Evolutionary conservation across 2,113 vertebrate genomes (phyloP).

Genomic region (Genyomyrus donnyi): DNA sequence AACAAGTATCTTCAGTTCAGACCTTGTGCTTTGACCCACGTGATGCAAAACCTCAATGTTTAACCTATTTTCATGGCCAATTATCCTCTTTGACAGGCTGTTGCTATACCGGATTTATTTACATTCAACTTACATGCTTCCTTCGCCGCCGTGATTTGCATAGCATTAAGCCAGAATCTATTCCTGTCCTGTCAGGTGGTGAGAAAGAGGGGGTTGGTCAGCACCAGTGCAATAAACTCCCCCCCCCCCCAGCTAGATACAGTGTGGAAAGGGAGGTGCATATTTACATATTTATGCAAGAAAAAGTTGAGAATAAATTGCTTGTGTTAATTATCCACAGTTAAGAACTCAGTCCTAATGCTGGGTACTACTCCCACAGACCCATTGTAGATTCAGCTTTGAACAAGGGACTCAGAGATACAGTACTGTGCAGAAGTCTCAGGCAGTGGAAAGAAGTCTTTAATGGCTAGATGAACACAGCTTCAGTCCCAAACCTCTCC

Average conservation of each 20-base stretch:
- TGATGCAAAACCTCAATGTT: background rate
- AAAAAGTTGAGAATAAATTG: background rate
- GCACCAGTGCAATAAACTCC: background rate
- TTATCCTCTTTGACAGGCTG: background rate
- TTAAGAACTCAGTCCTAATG: background rate
- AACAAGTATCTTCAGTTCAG: background rate
- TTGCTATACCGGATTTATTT: background rate
- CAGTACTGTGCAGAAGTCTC: background rate
- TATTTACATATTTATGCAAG: background rate
- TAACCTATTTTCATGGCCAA: background rate
- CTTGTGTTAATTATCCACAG: background rate
- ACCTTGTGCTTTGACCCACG: background rate
- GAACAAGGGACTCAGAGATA: no score
- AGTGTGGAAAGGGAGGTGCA: background rate
- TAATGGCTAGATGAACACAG: background rate
- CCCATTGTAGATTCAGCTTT: background rate
- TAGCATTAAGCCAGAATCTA: background rate
- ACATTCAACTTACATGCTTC: background rate
- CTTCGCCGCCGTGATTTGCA: background rate
- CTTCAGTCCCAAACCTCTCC: background rate
- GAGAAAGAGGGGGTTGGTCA: background rate
- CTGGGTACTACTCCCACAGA: background rate
- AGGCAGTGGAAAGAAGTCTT: background rate
- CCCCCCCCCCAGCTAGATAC: background rate
- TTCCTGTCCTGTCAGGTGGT: background rate